Percentiles rank a stretch among this genome's conserved stretches.
Evolutionary conservation across 2,113 vertebrate genomes (phyloP).

Genomic region (Gymnocephalus cernua): DNA sequence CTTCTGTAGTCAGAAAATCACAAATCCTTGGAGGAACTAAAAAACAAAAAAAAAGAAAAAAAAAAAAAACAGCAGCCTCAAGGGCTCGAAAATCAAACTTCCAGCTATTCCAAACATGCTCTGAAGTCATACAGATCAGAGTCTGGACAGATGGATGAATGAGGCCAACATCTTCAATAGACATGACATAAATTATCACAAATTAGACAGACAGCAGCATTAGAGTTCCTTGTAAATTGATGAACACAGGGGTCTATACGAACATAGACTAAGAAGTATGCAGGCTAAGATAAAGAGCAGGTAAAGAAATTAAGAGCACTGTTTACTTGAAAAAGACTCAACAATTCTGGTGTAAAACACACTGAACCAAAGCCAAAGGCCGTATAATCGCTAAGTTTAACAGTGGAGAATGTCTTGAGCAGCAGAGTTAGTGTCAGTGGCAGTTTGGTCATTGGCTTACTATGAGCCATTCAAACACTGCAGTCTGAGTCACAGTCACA

Average conservation of each 20-base stretch:
- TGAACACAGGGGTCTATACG: background rate
- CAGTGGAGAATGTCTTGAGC: conserved; percentile 54
- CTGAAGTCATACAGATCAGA: background rate
- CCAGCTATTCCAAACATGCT: background rate
- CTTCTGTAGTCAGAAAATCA: conserved; percentile 19
- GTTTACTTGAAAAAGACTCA: conserved; percentile 43
- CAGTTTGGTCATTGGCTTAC: conserved; percentile 64
- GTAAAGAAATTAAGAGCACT: conserved; percentile 37
- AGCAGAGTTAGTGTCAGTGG: conserved; percentile 75
- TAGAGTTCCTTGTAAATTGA: conserved; percentile 29
- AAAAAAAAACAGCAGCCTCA: background rate
- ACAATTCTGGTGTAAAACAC: conserved; percentile 17
- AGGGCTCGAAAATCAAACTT: conserved; percentile 2
- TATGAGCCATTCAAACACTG: conserved; percentile 60
- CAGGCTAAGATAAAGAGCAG: conserved; percentile 27
- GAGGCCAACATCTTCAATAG: conserved; percentile 27
- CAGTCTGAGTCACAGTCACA: conserved; percentile 60
- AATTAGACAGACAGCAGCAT: conserved; percentile 49
- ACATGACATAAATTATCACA: conserved; percentile 25
- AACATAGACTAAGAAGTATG: background rate
- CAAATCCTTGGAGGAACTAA: background rate
- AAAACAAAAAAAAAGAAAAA: background rate
- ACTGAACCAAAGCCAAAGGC: conserved; percentile 50
- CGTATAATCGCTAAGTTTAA: conserved; percentile 52
- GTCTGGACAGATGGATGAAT: conserved; percentile 13